phyloP scores from a whole-genome alignment of 2,888 invertebrate genomes.

The Zaprionus bogoriensis region DNA sequence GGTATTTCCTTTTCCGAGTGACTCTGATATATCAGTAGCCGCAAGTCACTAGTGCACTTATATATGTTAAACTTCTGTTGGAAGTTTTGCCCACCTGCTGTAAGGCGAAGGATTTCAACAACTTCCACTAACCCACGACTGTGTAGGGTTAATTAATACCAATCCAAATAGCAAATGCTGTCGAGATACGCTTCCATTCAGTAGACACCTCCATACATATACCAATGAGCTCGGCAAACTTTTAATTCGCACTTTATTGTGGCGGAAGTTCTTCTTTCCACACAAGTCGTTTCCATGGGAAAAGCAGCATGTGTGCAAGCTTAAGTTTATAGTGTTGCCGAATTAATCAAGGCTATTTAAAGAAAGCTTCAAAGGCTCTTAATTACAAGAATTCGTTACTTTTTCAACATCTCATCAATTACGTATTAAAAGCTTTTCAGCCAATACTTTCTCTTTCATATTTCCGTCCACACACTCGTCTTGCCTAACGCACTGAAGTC shows the following conservation, averaged over 20 bases:
- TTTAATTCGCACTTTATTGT: constrained; percentile 32
- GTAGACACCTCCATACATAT: constrained; percentile 2
- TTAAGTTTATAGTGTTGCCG: too few species aligned
- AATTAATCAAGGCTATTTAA: too few species aligned
- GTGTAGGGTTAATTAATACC: constrained; percentile 44
- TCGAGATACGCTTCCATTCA: background rate
- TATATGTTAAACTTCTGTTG: constrained; percentile 47
- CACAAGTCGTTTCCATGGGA: too few species aligned
- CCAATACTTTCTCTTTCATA: background rate
- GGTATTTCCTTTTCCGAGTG: constrained; percentile 32
- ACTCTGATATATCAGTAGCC: constrained; percentile 25
- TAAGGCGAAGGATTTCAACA: constrained; percentile 20
- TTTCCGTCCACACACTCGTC: background rate
- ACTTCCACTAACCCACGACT: constrained; percentile 19
- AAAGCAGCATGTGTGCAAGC: too few species aligned
- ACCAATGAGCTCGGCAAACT: constrained; percentile 34
- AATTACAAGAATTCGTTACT: too few species aligned
- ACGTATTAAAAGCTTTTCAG: too few species aligned
- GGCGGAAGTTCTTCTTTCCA: too few species aligned
- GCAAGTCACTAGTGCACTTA: constrained; percentile 45
- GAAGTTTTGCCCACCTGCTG: constrained; percentile 33
- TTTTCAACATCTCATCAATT: too few species aligned
- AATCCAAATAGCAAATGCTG: constrained; percentile 10
- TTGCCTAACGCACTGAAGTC: background rate
- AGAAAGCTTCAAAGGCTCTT: background rate